Conservation (phyloP, 1,140 invertebrate species). For the Pissodes strobi region DNA sequence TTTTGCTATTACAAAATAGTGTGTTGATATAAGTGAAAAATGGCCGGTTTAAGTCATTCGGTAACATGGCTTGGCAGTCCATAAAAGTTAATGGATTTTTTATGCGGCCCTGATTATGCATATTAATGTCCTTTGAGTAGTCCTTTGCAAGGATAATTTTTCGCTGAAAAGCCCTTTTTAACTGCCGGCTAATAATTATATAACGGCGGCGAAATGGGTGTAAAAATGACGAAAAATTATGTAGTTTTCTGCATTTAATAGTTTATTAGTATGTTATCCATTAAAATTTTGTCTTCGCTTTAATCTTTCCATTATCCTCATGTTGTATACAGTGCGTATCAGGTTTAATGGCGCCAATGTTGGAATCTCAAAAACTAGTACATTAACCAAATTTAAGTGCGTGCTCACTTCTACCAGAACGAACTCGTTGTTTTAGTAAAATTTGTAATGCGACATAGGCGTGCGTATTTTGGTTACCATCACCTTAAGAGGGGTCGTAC, state of each 20-base stretch:
- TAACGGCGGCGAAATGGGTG: slow-evolving; percentile 25
- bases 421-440: too few species aligned
- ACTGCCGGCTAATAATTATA: slow-evolving; percentile 33
- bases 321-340: too few species aligned
- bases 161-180: slow-evolving; percentile 34
- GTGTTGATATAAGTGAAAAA: slow-evolving; percentile 36
- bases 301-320: too few species aligned
- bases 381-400: too few species aligned
- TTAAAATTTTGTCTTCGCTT: too few species aligned
- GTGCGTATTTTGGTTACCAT: too few species aligned
- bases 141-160: slow-evolving; percentile 35
- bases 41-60: slow-evolving; percentile 37
- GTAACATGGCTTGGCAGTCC: slow-evolving; percentile 31
- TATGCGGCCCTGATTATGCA: slow-evolving; percentile 47
- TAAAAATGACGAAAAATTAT: slow-evolving; percentile 29
- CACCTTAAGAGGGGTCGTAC: too few species aligned
- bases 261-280: too few species aligned
- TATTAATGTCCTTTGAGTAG: slow-evolving; percentile 47
- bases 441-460: too few species aligned
- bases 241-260: slow-evolving; percentile 23
- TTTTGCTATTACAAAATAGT: slow-evolving; percentile 29
- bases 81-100: slow-evolving; percentile 50
- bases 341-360: too few species aligned
- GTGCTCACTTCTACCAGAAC: too few species aligned
- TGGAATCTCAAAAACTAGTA: too few species aligned